These are phyloP conservation scores for Mimas tiliae DNA, from an alignment of 2,888 invertebrate genomes.

Conservation along the genomic window DNA sequence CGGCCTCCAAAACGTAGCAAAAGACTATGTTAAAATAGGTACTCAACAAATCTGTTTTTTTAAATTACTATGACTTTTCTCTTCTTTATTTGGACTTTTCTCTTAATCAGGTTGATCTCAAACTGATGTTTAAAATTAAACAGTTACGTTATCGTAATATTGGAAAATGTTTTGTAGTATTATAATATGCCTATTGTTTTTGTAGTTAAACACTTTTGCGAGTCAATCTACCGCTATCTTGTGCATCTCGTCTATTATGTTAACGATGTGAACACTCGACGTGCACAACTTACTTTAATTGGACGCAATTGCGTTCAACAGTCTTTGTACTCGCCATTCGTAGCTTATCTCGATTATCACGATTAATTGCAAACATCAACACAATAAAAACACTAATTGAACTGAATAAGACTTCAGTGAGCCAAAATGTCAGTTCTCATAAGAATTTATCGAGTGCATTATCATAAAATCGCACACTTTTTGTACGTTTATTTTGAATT, in stretches of 20 bases:
- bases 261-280: constrained; percentile 76
- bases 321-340: constrained; percentile 65
- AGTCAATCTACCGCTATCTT: constrained; percentile 24
- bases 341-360: constrained; percentile 59
- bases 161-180: not conserved
- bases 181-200: constrained; percentile 14
- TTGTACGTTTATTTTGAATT: constrained; percentile 22
- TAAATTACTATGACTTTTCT: not conserved
- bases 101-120: not conserved
- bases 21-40: not conserved
- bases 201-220: constrained; percentile 26
- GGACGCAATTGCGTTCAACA: constrained; percentile 66
- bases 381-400: constrained; percentile 60
- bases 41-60: not conserved
- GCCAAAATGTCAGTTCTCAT: constrained; percentile 33
- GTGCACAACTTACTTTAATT: constrained; percentile 67
- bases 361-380: constrained; percentile 59
- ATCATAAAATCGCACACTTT: not conserved
- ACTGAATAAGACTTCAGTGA: constrained; percentile 40
- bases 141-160: not conserved
- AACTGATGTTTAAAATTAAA: no score
- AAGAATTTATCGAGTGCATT: constrained; percentile 31
- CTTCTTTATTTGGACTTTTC: not conserved
- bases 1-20: not conserved
- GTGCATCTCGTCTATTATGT: constrained; percentile 61